Evolutionary conservation across 2,113 vertebrate species (phyloP), one percentile per base, ranked within the genome.

Genomic region (Megaptera novaeangliae): DNA sequence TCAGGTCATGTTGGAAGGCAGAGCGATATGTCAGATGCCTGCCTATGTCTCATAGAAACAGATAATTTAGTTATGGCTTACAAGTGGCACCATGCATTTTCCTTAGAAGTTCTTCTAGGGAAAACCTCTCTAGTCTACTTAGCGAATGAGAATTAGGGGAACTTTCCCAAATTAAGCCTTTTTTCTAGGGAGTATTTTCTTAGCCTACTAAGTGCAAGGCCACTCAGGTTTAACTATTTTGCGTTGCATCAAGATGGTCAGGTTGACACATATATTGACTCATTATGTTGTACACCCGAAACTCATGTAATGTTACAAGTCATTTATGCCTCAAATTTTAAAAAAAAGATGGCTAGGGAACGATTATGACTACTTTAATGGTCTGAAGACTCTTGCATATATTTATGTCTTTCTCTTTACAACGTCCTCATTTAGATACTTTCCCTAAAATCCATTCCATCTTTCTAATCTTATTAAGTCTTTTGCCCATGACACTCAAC

Each of bases 391-490:
- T 27, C 44, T 81, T 94, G 69, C 5, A 41, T 80, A 41, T 34
- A 80, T 91, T 75, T 88, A 88, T 59, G 3, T 59, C 61, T 91
- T 96, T 69, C 29, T 93, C 8, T 44, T 66, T 94, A 84, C 20
- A 84, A 72, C 82, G 29, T 68, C 52, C 18, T 90, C 36, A 64
- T 57, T 80, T 61, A 85, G 29, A 64, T 92, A 20, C 34, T 84
- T 96, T 95, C 80, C n/a, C 36, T 91, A 20, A 93, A 97, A 88
- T 89, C 46, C 66, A 74, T 93, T 88, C 78, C 36, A 44, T 88
- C 77, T 89, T 96, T 90, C 72, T 88, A 94, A 95, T 95, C 55
- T 25, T 69, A 71, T 29, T 87, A 69, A 93, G 20, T 74, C 63
- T 95, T 66, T 96, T 82, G 41, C 77, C 55, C 44, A 20, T 49